phyloP scores from a whole-genome alignment of 2,797 vertebrate genomes.

The Mionectes olivaceus region DNA sequence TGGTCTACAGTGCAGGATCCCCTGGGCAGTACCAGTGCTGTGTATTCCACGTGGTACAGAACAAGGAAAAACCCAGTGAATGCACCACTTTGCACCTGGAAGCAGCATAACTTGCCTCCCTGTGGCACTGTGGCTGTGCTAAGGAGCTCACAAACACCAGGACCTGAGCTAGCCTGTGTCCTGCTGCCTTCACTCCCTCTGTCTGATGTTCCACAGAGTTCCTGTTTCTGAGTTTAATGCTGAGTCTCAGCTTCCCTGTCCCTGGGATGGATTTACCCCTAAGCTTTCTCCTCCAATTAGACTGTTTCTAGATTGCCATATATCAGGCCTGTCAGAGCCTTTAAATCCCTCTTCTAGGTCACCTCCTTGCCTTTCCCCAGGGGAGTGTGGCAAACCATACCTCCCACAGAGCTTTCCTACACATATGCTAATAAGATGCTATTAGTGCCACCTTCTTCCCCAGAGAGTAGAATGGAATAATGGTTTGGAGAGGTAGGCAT shows the following conservation, averaged over 20 bases:
- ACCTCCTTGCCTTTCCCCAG: background rate
- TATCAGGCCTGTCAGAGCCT: background rate
- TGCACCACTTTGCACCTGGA: background rate
- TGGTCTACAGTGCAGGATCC: background rate
- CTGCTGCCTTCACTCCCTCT: rapidly evolving
- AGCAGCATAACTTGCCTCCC: background rate
- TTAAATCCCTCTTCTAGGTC: constrained; percentile 14
- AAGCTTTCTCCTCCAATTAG: background rate
- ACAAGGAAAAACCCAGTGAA: background rate
- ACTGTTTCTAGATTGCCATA: background rate
- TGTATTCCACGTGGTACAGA: background rate
- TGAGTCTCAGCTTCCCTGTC: background rate
- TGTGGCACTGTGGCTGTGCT: rapidly evolving
- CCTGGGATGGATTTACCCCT: background rate
- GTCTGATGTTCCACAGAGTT: rapidly evolving
- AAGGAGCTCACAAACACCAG: background rate
- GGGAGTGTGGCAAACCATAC: background rate
- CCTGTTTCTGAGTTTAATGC: background rate
- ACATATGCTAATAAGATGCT: background rate
- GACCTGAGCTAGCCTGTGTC: background rate
- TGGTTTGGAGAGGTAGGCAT: background rate
- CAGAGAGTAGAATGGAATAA: background rate
- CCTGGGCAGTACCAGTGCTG: rapidly evolving
- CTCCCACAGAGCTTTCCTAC: constrained; percentile 15
- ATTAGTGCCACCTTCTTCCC: constrained; percentile 3